Base-by-base conservation (phyloP, 2,888 invertebrate genomes). In the Oligia strigilis region DNA sequence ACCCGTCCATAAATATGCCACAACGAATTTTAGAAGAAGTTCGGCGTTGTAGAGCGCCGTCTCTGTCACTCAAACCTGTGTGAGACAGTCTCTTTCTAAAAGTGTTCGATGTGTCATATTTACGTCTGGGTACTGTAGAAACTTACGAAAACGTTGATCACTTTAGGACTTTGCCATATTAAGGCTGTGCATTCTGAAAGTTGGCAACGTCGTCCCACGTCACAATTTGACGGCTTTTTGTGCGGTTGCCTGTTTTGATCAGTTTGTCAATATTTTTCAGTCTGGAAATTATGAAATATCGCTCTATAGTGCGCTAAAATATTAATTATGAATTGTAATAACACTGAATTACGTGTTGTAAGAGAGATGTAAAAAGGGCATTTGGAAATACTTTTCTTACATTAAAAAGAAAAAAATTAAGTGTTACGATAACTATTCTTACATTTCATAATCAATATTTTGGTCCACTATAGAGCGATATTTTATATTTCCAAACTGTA, bases 101-200 rank as follows among this genome's bases (percentile, higher is more conserved):
- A 0, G 29, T n/a, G 40, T 40, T 5, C 43, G 43, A 40, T 80
- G 70, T 55, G 43, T 52, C 29, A 43, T 58, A 43, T 75, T 67
- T 75, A 62, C 46, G 19, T 4, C 17, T 4, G 55, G 29, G 62
- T 83, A 69, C 55, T 29, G 1, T 64, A 23, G 9, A 17, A 75
- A 11, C 40, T 82, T 82, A 75, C 65, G 49, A 58, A 82, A 75
- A 66, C 82, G 9, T 75, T 43, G 8, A 49, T 36, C 40, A 43
- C 2, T 14, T 55, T 36, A 4, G 0, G 3, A 82, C 49, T 36
- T 75, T 66, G 65, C 52, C 69, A 62, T 17, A 66, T 58, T 55
- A 36, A 36, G 19, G 36, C 65, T 19, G 4, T 65, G 36, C 29
- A 17, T 64, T 17, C 4, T 64, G 9, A 64, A 36, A 36, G 64